phyloP scores from a whole-genome alignment of 2,113 vertebrate genomes.

The Phaethon lepturus region DNA sequence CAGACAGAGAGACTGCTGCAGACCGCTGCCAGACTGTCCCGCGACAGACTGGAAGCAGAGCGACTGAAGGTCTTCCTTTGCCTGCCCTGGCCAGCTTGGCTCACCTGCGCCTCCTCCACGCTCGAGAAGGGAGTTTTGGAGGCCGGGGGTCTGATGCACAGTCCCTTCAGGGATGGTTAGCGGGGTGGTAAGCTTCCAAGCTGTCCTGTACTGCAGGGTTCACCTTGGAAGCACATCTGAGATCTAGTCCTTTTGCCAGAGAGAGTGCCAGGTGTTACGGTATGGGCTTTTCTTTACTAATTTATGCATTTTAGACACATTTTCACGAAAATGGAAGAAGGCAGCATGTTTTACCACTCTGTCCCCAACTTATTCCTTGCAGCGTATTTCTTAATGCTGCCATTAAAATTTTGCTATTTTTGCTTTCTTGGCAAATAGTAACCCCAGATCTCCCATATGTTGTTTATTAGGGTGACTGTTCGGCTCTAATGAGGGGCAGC shows the following conservation, averaged over 20 bases:
- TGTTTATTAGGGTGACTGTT: constrained; percentile 40
- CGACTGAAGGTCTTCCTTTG: not conserved
- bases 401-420: constrained; percentile 44
- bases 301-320: constrained; percentile 8
- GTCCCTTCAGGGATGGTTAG: not conserved
- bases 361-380: not conserved
- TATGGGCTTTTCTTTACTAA: not conserved
- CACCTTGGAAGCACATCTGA: not conserved
- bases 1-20: not conserved
- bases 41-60: not conserved
- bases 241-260: not conserved
- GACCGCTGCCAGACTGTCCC: not conserved
- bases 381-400: not conserved
- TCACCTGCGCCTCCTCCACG: not conserved
- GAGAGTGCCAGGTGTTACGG: not conserved
- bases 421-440: constrained; percentile 28
- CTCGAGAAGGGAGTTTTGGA: not conserved
- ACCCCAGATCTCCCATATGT: constrained; percentile 40
- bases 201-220: not conserved
- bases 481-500: constrained; percentile 38
- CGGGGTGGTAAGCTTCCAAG: not conserved
- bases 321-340: not conserved
- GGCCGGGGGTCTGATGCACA: rapidly evolving
- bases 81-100: not conserved
- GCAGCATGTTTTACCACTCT: not conserved